Evolutionary conservation across 2,888 invertebrate genomes (phyloP), one percentile per base, ranked within the genome.

Genomic region (Eupithecia abbreviata): DNA sequence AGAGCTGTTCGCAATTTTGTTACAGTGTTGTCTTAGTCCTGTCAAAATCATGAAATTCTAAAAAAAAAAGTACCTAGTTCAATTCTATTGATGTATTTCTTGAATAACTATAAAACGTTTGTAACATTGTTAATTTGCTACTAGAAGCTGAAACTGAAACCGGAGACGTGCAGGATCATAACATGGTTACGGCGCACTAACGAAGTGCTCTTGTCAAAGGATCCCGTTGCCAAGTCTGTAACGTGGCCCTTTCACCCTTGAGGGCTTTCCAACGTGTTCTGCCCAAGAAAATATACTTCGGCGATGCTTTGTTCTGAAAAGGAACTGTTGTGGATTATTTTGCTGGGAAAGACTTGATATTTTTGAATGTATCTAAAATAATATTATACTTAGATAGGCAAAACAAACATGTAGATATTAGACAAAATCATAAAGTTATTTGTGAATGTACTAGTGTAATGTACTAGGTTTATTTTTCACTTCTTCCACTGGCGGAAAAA

Each of bases 191-290:
- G 82, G 82, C 74, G 85, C 85, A 84, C 86, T 90, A 90, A 90
- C 89, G 90, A 90, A 90, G 90, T 84, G 85, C 85, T 82, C 88
- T 89, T 82, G 80, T 86, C 86, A 87, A 89, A 88, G 89, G 87
- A 86, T 82, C 42, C 9, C 12, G 65, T 65, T 13, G 84, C 81
- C 80, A 84, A 84, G 83, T 77, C 75, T 73, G 85, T 86, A 87
- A 87, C 86, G 84, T 84, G 83, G 84, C 85, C 82, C 85, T 87
- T 85, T 86, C 85, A 85, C 84, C 47, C 76, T 82, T 80, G 83
- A 84, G 83, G 80, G 82, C 84, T 84, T 79, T 69, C 77, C 75
- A 70, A 71, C 66, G 76, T 70, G 73, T 72, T 75, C 74, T 45
- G 72, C 71, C 62, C 51, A 62, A 74, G 69, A 70, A 58, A 74